Percentiles rank a stretch among this genome's conserved stretches.
These are phyloP conservation scores for Pseudonaja textilis DNA, from an alignment of 2,113 vertebrate species.

Conservation along the genomic window DNA sequence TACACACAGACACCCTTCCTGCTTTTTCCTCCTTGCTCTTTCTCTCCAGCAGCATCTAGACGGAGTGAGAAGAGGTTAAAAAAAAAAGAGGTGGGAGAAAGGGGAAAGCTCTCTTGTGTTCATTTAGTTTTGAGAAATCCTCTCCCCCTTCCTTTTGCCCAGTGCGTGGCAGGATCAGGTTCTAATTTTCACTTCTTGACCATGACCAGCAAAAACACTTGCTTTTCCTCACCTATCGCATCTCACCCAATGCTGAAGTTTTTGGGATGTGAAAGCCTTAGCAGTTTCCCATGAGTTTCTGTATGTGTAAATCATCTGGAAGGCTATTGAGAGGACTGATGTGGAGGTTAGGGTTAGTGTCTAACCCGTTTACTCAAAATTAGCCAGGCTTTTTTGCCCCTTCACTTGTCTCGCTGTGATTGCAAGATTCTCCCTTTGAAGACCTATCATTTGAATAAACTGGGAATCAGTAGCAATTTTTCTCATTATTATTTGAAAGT, in stretches of 20 bases:
- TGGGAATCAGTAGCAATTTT: neutral
- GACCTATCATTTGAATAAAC: neutral
- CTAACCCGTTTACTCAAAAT: too few relatives aligned
- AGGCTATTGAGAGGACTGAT: neutral
- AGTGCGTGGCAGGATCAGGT: constrained; percentile 54
- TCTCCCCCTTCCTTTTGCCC: constrained; percentile 28
- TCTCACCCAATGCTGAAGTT: constrained; percentile 1
- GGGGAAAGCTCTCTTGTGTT: neutral
- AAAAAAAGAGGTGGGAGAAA: too few relatives aligned
- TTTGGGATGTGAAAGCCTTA: constrained; percentile 34
- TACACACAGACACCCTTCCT: too few relatives aligned
- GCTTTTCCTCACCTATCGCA: neutral
- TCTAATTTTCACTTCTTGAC: constrained; percentile 50
- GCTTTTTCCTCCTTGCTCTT: constrained; percentile 15
- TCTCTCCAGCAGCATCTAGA: constrained; percentile 38
- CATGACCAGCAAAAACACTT: neutral
- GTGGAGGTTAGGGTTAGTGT: neutral
- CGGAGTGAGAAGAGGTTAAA: neutral
- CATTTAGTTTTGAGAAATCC: constrained; percentile 13
- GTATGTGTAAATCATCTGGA: constrained; percentile 23
- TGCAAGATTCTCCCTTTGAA: neutral
- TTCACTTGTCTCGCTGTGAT: neutral
- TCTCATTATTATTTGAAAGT: neutral
- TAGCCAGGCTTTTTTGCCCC: too few relatives aligned
- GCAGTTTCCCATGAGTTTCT: neutral